Base-by-base conservation (phyloP, 30 jellyfish, hydroid and myxozoan species). In the Sanderia malayensis region DNA sequence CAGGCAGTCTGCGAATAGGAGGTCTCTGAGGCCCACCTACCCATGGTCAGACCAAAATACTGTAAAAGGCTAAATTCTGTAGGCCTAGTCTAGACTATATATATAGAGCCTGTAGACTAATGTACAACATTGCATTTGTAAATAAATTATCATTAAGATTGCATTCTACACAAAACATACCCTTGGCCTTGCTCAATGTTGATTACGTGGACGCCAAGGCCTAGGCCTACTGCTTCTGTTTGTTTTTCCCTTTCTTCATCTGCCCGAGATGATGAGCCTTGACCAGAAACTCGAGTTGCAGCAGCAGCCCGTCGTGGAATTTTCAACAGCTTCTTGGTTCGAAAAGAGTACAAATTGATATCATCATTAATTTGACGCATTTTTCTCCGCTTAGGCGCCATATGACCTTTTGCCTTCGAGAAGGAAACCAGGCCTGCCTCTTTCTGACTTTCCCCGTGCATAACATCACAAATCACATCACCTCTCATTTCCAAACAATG, bases 251-350 rank as follows among this genome's bases (percentile, higher is more conserved):
- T 58, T 63, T 30, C 76, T 17, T 30, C 31, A 19, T 62, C 58
- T 41, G 75, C 31, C 76, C 3, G 32, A 27, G 9, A 58, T 1
- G 32, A 63, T 30, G 76, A 63, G 61, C 76, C 1, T 31, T 63
- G 22, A 24, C 76, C 28, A 63, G n/a, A 17, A 20, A 11, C 17
- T 15, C 15, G 55, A 41, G 15, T 41, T 41, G 11, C 55, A 41
- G 11, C 15, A 41, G 55, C 8, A 15, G 15, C 55, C 55, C 76
- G 26, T 21, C 76, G 28, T 25, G 76, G 76, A 25, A 63, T 63
- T 21, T 63, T 63, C 20, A 32, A 24, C 28, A 58, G 26, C n/a
- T 63, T 63, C n/a, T 28, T 63, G 0, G 49, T 30, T 15, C 32
- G 26, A 32, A 63, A 21, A 25, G 76, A 63, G 58, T 24, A 63